Base-by-base conservation (phyloP, 2,888 invertebrate species). In the Ferdinandea cuprea region DNA sequence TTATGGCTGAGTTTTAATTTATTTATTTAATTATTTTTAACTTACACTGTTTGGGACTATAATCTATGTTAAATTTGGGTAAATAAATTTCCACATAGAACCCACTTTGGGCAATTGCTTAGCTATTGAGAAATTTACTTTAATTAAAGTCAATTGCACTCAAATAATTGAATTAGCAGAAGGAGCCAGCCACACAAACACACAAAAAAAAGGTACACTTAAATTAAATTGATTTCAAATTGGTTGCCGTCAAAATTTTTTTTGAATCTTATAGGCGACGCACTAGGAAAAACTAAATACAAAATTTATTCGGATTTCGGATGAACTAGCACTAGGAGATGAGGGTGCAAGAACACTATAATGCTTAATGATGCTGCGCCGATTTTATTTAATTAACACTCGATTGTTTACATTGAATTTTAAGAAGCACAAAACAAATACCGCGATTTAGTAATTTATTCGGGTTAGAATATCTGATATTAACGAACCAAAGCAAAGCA, bases 111-210 rank as follows among this genome's bases (percentile, higher is more conserved):
- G 52, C 11, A 69, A 37, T 63, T 63, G 35, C 28, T 15, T 63
- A 56, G 35, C 28, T 15, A 63, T 46, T 35, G 61, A 46, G 59
- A 40, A 63, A 54, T 37, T 28, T 66, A 58, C 37, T 65, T 59
- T 46, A 81, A 81, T 81, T 76, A 65, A 32, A 59, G 65, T 65
- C 76, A 81, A 76, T 81, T 81, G 80, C 69, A 76, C 63, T 69
- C 13, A 8, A 69, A 58, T 66, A 69, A 81, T 76, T 81, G 37
- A 81, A 76, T 81, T 81, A 76, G 44, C 25, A 52, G 21, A 30
- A 42, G 56, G 17, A 21, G 19, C 28, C 48, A 21, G 19, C 28
- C 48, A 30, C 8, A 4, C 17, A 28, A 50, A 8, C 32, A 32
- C 32, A 32, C 6, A n/a, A 15, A 2, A 13, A 7, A 40, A 7